Percentiles rank a stretch among this genome's conserved stretches.
Evolutionary conservation across 2,888 invertebrate species (phyloP).

Genomic region (Andrena bucephala): DNA sequence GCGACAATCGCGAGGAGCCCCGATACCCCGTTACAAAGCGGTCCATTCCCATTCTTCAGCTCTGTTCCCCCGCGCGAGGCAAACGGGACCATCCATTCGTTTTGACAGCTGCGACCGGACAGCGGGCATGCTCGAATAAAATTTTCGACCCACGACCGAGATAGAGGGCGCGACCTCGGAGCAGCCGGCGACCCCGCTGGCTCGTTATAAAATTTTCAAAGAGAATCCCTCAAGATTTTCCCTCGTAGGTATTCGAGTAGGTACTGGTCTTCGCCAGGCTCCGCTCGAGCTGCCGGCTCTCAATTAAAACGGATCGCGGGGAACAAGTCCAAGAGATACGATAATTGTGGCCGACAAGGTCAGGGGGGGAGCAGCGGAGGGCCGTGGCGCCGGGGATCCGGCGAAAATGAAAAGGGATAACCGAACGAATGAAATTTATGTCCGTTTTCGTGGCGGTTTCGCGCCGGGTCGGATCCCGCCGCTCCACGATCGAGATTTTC

Average conservation of each 20-base stretch:
- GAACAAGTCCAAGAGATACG: background rate
- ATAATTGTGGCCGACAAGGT: background rate
- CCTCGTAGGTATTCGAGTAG: background rate
- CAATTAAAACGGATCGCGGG: slow-evolving; percentile 11
- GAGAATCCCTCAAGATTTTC: background rate
- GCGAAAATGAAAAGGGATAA: slow-evolving; percentile 25
- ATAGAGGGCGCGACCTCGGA: background rate
- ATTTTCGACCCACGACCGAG: slow-evolving; percentile 24
- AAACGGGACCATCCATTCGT: background rate
- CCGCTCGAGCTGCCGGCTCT: background rate
- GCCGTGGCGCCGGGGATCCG: background rate
- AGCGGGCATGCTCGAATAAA: slow-evolving; percentile 26
- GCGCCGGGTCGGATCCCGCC: slow-evolving; percentile 6
- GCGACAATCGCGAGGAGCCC: background rate
- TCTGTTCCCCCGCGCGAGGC: background rate
- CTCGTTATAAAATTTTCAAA: background rate
- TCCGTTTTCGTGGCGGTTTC: slow-evolving; percentile 31
- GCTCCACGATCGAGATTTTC: slow-evolving; percentile 44
- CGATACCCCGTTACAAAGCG: background rate
- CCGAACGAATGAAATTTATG: slow-evolving; percentile 27
- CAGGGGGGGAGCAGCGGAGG: background rate
- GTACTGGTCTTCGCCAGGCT: too few species aligned
- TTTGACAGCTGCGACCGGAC: slow-evolving; percentile 23
- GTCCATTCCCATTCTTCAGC: background rate
- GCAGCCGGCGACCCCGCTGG: background rate